Conservation (phyloP, 2,797 vertebrate genomes). For the Dipus sagitta region DNA sequence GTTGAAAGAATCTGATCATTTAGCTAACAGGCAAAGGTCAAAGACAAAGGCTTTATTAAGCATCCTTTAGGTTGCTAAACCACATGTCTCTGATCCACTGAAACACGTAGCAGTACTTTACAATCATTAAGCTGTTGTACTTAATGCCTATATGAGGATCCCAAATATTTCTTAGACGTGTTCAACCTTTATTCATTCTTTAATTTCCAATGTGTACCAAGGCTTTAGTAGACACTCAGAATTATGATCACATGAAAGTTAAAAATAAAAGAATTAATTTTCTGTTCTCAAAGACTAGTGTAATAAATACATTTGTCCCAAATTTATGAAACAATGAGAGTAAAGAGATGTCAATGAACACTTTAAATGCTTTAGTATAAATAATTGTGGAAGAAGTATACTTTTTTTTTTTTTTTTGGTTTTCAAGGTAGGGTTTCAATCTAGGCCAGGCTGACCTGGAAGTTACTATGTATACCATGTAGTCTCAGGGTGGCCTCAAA, state of each 20-base stretch:
- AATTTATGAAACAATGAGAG: neutral
- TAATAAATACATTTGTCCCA: neutral
- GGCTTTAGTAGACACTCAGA: neutral
- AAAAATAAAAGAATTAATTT: neutral
- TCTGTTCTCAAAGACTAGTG: neutral
- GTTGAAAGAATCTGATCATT: conserved; percentile 46
- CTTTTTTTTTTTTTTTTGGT: too few relatives aligned
- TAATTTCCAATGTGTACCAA: neutral
- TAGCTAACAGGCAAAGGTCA: conserved; percentile 2
- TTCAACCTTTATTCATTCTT: neutral
- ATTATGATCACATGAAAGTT: neutral
- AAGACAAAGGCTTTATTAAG: neutral
- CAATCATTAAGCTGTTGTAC: neutral
- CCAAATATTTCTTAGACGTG: neutral
- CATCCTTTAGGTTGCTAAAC: neutral
- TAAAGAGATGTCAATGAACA: neutral
- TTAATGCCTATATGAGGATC: neutral
- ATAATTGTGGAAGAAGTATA: neutral
- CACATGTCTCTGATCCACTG: neutral
- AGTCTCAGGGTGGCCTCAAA: too few relatives aligned
- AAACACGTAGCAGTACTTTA: neutral
- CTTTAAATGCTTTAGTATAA: neutral
- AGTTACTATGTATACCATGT: too few relatives aligned
- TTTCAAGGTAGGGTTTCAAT: too few relatives aligned
- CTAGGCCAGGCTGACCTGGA: too few relatives aligned